phyloP scores from a whole-genome alignment of 2,888 invertebrate genomes.

The Meandrusa payeni region DNA sequence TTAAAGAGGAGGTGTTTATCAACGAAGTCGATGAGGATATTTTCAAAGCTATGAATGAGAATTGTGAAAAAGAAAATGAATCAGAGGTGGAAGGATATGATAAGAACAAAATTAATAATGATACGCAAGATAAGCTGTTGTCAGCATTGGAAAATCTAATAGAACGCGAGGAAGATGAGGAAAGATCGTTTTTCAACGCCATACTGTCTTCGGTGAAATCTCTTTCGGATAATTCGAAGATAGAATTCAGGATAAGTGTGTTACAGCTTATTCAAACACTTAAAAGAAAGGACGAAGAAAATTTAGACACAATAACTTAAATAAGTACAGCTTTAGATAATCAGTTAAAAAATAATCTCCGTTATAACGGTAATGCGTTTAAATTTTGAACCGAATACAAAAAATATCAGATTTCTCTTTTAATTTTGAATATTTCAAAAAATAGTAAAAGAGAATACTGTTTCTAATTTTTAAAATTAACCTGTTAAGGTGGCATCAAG shows the following conservation, averaged over 20 bases:
- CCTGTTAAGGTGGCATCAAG: no score
- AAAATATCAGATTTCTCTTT: no score
- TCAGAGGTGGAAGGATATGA: conserved; percentile 1
- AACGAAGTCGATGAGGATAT: conserved; percentile 21
- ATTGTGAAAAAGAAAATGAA: neutral
- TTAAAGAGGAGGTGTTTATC: conserved; percentile 22
- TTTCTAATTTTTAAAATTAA: no score
- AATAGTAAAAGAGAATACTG: no score
- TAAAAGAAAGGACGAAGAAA: conserved; percentile 36
- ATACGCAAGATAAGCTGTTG: conserved; percentile 36
- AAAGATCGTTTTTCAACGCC: conserved; percentile 60
- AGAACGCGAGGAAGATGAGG: conserved; percentile 61
- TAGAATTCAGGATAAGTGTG: conserved; percentile 56
- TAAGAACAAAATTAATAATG: conserved; percentile 15
- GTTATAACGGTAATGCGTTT: no score
- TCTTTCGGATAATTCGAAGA: conserved; percentile 47
- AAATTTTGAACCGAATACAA: no score
- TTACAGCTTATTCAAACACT: conserved; percentile 36
- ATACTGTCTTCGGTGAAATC: conserved; percentile 54
- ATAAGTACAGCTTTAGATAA: no score
- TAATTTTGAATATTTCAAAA: no score
- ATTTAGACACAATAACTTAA: no score
- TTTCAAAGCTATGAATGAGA: neutral
- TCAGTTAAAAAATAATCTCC: no score
- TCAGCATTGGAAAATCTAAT: conserved; percentile 48